Conservation (phyloP, 2,888 invertebrate species). For the Trichacis sp. region DNA sequence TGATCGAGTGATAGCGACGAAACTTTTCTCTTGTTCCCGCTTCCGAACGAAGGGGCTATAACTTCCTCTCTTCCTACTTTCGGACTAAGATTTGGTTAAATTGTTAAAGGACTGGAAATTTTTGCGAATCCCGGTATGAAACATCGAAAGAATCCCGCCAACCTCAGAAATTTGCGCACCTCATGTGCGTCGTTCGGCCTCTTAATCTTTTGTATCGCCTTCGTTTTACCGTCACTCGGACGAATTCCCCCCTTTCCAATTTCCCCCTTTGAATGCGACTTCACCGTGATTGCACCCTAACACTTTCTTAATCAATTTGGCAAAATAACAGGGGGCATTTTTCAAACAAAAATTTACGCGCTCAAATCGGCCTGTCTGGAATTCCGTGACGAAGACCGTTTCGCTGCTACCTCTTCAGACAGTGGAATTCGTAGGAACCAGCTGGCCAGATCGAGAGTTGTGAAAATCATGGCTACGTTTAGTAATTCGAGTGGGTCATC, state of each 20-base stretch:
- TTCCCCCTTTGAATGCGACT: conserved; percentile 43
- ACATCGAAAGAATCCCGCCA: background rate
- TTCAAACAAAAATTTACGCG: conserved; percentile 50
- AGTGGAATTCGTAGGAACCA: conserved; percentile 21
- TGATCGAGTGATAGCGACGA: background rate
- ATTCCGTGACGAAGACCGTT: conserved; percentile 42
- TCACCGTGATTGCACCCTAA: conserved; percentile 54
- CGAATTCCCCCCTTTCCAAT: background rate
- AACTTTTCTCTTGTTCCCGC: background rate
- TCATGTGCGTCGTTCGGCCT: background rate
- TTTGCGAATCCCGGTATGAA: background rate
- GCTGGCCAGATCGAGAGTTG: conserved; percentile 19
- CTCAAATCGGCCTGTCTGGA: too few relatives aligned
- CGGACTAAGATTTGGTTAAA: background rate
- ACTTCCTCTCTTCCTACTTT: too few relatives aligned
- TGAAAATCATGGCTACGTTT: conserved; percentile 22
- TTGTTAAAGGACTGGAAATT: too few relatives aligned
- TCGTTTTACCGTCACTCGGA: background rate
- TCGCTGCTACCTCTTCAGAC: background rate
- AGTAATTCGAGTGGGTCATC: conserved; percentile 40
- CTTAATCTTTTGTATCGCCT: background rate
- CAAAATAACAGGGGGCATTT: conserved; percentile 48
- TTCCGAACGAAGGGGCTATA: background rate
- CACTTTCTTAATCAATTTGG: too few relatives aligned
- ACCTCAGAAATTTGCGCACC: background rate